Conservation (phyloP, 2,888 invertebrate genomes). For the Iphiclides podalirius region DNA sequence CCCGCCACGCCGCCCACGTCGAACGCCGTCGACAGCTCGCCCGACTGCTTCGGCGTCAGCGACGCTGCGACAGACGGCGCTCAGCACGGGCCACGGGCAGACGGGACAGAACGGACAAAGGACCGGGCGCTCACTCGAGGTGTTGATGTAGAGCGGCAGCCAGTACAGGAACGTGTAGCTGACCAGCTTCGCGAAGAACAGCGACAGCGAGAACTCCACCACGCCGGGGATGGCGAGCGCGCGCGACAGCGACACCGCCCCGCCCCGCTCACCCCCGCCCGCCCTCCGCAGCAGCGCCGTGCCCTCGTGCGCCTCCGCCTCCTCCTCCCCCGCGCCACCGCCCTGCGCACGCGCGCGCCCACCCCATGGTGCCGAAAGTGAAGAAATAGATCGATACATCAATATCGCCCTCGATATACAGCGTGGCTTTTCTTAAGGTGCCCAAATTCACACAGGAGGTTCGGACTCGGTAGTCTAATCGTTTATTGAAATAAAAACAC, state of each 20-base stretch:
- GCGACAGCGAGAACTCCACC: constrained; percentile 93
- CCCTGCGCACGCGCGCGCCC: too few relatives aligned
- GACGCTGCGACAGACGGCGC: constrained; percentile 79
- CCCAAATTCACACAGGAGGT: too few relatives aligned
- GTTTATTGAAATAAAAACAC: too few relatives aligned
- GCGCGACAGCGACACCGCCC: constrained; percentile 86
- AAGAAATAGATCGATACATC: too few relatives aligned
- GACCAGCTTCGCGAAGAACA: constrained; percentile 98
- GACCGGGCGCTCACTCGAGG: constrained; percentile 86
- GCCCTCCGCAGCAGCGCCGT: constrained; percentile 76
- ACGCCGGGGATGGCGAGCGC: constrained; percentile 95
- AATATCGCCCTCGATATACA: too few relatives aligned
- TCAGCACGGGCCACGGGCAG: too few relatives aligned
- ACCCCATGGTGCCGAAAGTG: too few relatives aligned
- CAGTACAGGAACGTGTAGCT: constrained; percentile 98
- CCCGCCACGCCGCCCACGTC: constrained; percentile 95
- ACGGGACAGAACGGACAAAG: neutral
- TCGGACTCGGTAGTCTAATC: too few relatives aligned
- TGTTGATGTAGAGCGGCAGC: constrained; percentile 94
- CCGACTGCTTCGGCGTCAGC: constrained; percentile 84
- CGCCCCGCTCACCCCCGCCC: constrained; percentile 75
- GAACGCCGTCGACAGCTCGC: constrained; percentile 89
- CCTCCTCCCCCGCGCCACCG: too few relatives aligned
- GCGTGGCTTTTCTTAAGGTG: too few relatives aligned
- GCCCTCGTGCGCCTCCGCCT: constrained; percentile 49